Conservation (phyloP, 2,888 invertebrate species). For the Hetaerina titia region DNA sequence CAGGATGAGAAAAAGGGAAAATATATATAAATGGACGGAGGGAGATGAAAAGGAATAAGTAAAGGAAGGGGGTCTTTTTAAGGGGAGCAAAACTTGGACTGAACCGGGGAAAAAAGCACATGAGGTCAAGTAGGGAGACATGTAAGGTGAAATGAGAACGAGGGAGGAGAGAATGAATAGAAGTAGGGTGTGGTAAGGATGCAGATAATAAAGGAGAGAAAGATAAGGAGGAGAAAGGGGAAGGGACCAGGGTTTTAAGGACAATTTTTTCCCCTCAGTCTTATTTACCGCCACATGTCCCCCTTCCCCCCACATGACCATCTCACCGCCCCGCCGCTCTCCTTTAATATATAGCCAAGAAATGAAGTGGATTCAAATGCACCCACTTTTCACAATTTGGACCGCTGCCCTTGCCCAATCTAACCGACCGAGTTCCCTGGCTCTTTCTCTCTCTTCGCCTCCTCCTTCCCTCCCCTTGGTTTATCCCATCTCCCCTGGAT, state of each 20-base stretch:
- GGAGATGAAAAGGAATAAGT: too few relatives aligned
- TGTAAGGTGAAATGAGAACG: background rate
- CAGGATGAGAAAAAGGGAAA: background rate
- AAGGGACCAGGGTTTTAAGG: background rate
- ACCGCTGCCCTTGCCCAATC: conserved; percentile 66
- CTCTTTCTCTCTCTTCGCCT: background rate
- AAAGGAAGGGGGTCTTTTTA: background rate
- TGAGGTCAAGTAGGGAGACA: background rate
- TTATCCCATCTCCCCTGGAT: conserved; percentile 19
- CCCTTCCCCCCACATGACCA: background rate
- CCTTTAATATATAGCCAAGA: conserved; percentile 63
- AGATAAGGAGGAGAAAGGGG: background rate
- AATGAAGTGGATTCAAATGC: conserved; percentile 67
- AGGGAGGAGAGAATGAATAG: background rate
- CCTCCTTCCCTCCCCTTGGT: background rate
- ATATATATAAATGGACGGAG: too few relatives aligned
- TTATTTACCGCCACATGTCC: background rate
- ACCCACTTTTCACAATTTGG: conserved; percentile 65
- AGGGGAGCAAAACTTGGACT: too few relatives aligned
- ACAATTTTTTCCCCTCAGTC: background rate
- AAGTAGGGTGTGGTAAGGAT: background rate
- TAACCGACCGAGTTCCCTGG: conserved; percentile 38
- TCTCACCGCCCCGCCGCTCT: background rate
- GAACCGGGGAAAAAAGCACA: background rate
- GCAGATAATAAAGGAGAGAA: background rate